Conservation (phyloP, 2,797 vertebrate genomes). For the Lepus townsendii region DNA sequence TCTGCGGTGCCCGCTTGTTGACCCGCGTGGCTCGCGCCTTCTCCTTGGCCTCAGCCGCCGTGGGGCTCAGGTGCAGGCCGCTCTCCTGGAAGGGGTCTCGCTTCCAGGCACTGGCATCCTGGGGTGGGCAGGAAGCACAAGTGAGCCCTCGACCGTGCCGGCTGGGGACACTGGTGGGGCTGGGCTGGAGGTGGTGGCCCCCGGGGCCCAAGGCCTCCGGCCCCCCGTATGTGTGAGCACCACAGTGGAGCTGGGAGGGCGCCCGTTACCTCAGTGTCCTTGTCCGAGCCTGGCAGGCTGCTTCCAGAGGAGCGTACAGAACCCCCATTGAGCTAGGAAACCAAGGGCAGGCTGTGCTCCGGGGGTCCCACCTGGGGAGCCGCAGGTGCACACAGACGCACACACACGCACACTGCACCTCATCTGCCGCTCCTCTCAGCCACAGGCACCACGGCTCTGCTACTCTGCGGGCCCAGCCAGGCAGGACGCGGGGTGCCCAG, state of each 20-base stretch:
- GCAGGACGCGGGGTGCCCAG: not conserved
- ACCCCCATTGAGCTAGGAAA: constrained; percentile 91
- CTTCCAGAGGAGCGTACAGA: constrained; percentile 93
- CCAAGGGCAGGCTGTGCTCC: constrained; percentile 30
- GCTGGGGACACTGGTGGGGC: not conserved
- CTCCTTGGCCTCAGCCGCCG: constrained; percentile 96
- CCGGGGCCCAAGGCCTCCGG: too few species aligned
- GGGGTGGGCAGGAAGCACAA: not conserved
- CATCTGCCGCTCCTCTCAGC: not conserved
- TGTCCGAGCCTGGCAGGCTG: constrained; percentile 92
- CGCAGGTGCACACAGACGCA: rapidly evolving
- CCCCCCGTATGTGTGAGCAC: not conserved
- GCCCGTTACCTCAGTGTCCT: constrained; percentile 93
- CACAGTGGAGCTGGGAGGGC: constrained; percentile 67
- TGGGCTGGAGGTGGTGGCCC: not conserved
- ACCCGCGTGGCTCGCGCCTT: constrained; percentile 91
- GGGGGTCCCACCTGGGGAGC: not conserved
- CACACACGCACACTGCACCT: not conserved
- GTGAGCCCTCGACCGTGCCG: not conserved
- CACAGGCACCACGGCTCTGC: not conserved
- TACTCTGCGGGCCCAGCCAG: not conserved
- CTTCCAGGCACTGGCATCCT: constrained; percentile 87
- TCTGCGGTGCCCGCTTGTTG: constrained; percentile 96
- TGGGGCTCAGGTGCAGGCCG: constrained; percentile 94
- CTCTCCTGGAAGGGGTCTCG: constrained; percentile 93